These are phyloP conservation scores for Lottia scabra DNA, from an alignment of 2,888 invertebrate genomes.

Conservation along the genomic window DNA sequence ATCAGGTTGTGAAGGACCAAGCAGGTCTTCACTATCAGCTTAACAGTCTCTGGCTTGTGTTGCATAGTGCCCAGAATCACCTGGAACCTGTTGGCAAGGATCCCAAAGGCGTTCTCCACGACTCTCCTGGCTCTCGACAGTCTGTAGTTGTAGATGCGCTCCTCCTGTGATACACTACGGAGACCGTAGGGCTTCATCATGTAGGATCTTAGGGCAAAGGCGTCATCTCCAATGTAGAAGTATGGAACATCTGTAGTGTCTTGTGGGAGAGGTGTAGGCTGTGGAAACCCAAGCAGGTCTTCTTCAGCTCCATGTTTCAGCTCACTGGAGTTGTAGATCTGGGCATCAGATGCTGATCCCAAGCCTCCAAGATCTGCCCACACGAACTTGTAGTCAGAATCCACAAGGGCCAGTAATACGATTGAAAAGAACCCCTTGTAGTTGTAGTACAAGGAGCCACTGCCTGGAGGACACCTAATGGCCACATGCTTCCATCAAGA, in stretches of 20 bases:
- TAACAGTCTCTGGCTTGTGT: constrained; percentile 24
- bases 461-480: constrained; percentile 15
- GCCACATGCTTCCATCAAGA: constrained; percentile 25
- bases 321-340: constrained; percentile 29
- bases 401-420: constrained; percentile 32
- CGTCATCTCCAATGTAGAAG: constrained; percentile 36
- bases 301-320: constrained; percentile 24
- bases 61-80: constrained; percentile 35
- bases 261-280: constrained; percentile 31
- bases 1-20: constrained; percentile 37
- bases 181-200: no score
- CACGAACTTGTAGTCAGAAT: constrained; percentile 37
- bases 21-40: constrained; percentile 16
- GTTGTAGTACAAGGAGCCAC: constrained; percentile 27
- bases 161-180: constrained; percentile 29
- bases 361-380: constrained; percentile 32
- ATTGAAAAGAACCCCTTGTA: constrained; percentile 33
- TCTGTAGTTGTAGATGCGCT: no score
- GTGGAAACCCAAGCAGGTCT: constrained; percentile 28
- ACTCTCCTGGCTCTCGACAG: constrained; percentile 27
- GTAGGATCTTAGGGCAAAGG: constrained; percentile 23
- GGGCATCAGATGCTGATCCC: constrained; percentile 25
- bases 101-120: constrained; percentile 43
- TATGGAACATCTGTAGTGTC: constrained; percentile 32
- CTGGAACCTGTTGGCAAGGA: constrained; percentile 37